Evolutionary conservation across 1,140 invertebrate genomes (phyloP).

Genomic region (Drosophila azteca): DNA sequence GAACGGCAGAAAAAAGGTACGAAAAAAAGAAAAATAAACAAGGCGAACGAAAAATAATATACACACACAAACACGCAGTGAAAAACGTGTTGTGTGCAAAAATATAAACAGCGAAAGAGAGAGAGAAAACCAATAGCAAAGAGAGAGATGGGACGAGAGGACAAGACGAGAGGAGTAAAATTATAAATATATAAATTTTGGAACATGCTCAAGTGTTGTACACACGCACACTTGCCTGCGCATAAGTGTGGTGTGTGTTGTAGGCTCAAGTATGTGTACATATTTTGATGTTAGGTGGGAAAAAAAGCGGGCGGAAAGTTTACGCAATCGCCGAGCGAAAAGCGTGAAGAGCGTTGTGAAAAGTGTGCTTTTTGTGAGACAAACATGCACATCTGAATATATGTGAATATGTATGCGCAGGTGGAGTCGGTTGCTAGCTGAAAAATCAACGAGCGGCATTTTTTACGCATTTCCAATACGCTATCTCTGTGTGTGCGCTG

Average conservation of each 20-base stretch:
- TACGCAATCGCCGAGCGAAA: constrained; percentile 72
- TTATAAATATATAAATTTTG: constrained; percentile 58
- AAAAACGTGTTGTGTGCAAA: constrained; percentile 81
- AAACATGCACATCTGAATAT: constrained; percentile 63
- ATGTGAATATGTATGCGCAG: constrained; percentile 55
- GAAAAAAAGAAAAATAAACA: constrained; percentile 77
- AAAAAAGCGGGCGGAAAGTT: constrained; percentile 81
- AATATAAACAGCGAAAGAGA: constrained; percentile 51
- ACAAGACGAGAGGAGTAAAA: constrained; percentile 27
- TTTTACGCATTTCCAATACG: constrained; percentile 80
- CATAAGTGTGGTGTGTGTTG: constrained; percentile 28
- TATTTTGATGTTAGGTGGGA: constrained; percentile 80
- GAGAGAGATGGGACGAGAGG: constrained; percentile 10
- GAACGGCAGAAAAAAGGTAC: constrained; percentile 58
- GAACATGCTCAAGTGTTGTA: constrained; percentile 60
- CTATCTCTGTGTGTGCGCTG: constrained; percentile 23
- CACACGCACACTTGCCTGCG: constrained; percentile 29
- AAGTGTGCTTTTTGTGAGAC: constrained; percentile 77
- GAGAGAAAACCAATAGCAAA: constrained; percentile 45
- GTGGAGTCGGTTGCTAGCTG: constrained; percentile 79
- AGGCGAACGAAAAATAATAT: constrained; percentile 79
- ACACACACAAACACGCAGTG: constrained; percentile 76
- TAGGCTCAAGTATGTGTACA: constrained; percentile 72
- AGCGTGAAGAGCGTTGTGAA: constrained; percentile 60
- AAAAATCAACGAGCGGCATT: constrained; percentile 81